Percentiles rank a stretch among this genome's conserved stretches.
phyloP scores from a whole-genome alignment of 2,888 invertebrate species.

The Lycophotia porphyrea region DNA sequence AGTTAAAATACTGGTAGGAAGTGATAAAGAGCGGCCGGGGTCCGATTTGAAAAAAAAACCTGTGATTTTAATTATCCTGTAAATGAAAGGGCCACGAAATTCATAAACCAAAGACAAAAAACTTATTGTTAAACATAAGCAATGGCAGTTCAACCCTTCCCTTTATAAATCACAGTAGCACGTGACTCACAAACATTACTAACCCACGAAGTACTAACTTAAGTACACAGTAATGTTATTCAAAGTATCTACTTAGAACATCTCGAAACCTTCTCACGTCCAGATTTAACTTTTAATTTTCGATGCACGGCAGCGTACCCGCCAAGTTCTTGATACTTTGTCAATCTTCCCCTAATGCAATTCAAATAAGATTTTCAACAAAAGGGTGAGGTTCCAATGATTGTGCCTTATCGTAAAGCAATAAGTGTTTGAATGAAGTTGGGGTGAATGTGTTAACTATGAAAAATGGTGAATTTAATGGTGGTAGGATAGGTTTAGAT shows the following conservation, averaged over 20 bases:
- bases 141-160: constrained; percentile 6
- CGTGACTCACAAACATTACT: constrained; percentile 27
- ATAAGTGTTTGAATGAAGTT: constrained; percentile 60
- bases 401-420: constrained; percentile 63
- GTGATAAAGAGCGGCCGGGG: neutral
- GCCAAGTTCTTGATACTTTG: constrained; percentile 52
- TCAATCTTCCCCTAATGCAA: constrained; percentile 62
- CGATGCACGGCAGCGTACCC: constrained; percentile 38
- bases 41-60: neutral
- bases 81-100: neutral
- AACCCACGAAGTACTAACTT: constrained; percentile 11
- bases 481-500: constrained; percentile 61
- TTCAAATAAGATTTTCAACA: constrained; percentile 65
- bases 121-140: neutral
- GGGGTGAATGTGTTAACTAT: constrained; percentile 71
- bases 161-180: constrained; percentile 9
- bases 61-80: neutral
- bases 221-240: constrained; percentile 46
- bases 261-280: constrained; percentile 49
- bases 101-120: too few species aligned
- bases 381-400: constrained; percentile 59
- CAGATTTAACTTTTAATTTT: constrained; percentile 58
- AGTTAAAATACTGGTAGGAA: neutral
- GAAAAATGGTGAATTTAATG: constrained; percentile 68
- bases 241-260: constrained; percentile 40